These are phyloP conservation scores for Amyelois transitella DNA, from an alignment of 1,140 invertebrate species.

Conservation along the genomic window DNA sequence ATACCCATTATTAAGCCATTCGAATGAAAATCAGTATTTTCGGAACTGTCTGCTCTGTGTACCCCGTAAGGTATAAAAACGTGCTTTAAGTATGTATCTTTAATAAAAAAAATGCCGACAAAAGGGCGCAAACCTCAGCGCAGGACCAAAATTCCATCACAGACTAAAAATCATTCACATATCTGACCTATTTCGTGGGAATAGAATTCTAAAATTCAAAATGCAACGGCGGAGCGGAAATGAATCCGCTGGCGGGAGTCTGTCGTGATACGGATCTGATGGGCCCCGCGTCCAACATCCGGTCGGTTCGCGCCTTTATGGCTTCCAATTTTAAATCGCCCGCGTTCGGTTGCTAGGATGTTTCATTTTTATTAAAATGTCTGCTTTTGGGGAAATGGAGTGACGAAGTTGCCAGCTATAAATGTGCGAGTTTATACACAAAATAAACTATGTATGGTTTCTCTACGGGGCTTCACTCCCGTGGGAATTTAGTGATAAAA, in stretches of 20 bases:
- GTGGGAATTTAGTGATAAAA: background rate
- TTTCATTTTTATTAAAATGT: slow-evolving; percentile 5
- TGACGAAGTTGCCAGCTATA: background rate
- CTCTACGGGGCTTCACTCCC: background rate
- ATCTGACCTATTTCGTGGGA: slow-evolving; percentile 35
- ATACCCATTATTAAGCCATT: too few relatives aligned
- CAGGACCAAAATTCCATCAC: background rate
- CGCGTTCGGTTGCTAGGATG: background rate
- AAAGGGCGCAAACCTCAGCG: background rate
- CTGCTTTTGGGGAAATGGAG: background rate
- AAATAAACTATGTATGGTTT: too few relatives aligned
- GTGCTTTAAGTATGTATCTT: too few relatives aligned
- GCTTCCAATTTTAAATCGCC: slow-evolving; percentile 60
- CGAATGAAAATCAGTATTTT: too few relatives aligned
- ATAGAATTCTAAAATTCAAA: slow-evolving; percentile 58
- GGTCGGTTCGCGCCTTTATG: slow-evolving; percentile 62
- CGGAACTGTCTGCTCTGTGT: too few relatives aligned
- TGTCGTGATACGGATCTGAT: slow-evolving; percentile 65
- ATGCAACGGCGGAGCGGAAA: slow-evolving; percentile 64
- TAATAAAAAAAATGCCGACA: too few relatives aligned
- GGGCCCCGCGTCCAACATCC: slow-evolving; percentile 52
- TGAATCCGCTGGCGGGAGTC: slow-evolving; percentile 59
- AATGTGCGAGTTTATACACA: background rate
- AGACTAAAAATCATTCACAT: slow-evolving; percentile 18
- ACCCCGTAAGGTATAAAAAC: too few relatives aligned